Evolutionary conservation across 2,797 vertebrate genomes (phyloP).

Genomic region (Lagocephalus sceleratus): DNA sequence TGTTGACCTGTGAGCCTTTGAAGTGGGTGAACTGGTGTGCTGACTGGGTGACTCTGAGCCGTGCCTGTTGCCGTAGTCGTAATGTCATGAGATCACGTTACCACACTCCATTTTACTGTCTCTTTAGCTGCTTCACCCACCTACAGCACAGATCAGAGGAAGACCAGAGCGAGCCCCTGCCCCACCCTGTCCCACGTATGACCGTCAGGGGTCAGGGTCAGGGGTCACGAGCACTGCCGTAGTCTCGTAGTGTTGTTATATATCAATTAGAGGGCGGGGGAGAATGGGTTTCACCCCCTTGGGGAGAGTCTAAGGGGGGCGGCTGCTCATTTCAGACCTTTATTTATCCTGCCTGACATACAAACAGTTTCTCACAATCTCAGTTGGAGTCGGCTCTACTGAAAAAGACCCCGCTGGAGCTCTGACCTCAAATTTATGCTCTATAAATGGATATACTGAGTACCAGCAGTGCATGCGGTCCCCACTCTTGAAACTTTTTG

Average conservation of each 20-base stretch:
- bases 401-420: background rate
- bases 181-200: conserved; percentile 63
- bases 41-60: conserved; percentile 53
- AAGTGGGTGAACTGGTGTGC: conserved; percentile 47
- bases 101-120: conserved; percentile 56
- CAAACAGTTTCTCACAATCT: conserved; percentile 22
- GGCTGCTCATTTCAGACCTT: conserved; percentile 38
- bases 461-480: too few species aligned
- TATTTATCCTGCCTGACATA: conserved; percentile 44
- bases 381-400: conserved; percentile 6
- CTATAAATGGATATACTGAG: too few species aligned
- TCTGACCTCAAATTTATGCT: background rate
- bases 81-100: conserved; percentile 61
- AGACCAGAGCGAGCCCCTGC: conserved; percentile 36
- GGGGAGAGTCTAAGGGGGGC: conserved; percentile 37
- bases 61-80: conserved; percentile 58
- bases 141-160: conserved; percentile 75
- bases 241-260: conserved; percentile 76
- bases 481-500: too few species aligned
- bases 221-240: conserved; percentile 54
- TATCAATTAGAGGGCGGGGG: conserved; percentile 79
- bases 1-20: conserved; percentile 55
- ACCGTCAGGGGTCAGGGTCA: conserved; percentile 63
- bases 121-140: conserved; percentile 46
- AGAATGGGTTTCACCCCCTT: conserved; percentile 29